Percentiles rank a stretch among this genome's conserved stretches.
Evolutionary conservation across 2,113 vertebrate species (phyloP).

Genomic region (Chloroceryle aenea): DNA sequence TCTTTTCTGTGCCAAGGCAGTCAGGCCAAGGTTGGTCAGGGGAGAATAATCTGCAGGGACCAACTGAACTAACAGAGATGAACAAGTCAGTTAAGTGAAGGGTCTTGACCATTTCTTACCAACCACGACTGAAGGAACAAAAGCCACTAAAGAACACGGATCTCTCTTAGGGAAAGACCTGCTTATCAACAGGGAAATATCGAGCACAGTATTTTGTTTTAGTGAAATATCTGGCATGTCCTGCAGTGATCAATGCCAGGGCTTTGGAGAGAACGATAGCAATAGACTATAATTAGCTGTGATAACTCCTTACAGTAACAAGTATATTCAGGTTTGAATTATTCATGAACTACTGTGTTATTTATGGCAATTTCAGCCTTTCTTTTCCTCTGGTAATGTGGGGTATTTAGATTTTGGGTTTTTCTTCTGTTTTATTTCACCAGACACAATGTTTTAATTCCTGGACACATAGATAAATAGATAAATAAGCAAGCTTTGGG

Average conservation of each 20-base stretch:
- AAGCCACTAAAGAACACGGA: neutral
- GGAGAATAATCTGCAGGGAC: neutral
- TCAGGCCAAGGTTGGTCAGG: neutral
- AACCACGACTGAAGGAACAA: neutral
- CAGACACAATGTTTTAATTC: neutral
- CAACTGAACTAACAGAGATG: neutral
- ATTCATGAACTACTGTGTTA: constrained; percentile 39
- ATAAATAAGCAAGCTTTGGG: neutral
- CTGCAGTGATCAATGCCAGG: constrained; percentile 46
- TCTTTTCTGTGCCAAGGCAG: neutral
- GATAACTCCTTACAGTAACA: constrained; percentile 48
- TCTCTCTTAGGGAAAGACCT: neutral
- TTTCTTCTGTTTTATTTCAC: neutral
- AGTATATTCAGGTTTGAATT: constrained; percentile 55
- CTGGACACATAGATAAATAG: neutral
- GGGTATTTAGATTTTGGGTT: neutral
- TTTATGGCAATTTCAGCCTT: constrained; percentile 6
- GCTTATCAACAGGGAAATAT: neutral
- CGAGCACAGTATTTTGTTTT: neutral
- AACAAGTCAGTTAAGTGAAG: neutral
- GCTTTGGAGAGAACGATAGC: neutral
- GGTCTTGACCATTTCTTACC: neutral
- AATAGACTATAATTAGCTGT: constrained; percentile 57
- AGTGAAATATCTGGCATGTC: constrained; percentile 51
- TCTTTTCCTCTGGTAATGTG: neutral